These are phyloP conservation scores for Dorcus hopei DNA, from an alignment of 2,888 invertebrate species.

Conservation along the genomic window DNA sequence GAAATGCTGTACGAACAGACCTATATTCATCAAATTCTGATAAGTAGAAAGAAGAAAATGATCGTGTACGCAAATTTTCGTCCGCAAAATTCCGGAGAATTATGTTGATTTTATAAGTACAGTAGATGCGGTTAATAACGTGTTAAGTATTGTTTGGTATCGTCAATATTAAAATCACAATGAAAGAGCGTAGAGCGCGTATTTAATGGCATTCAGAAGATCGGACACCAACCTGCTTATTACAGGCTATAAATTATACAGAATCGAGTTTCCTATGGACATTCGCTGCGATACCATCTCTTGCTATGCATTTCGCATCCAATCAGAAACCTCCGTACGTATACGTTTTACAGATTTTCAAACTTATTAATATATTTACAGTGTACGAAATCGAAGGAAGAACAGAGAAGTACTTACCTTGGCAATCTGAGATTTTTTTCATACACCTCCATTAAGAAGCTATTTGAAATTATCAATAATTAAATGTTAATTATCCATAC, in stretches of 20 bases:
- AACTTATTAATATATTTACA: constrained; percentile 4
- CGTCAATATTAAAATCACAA: background rate
- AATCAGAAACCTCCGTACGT: constrained; percentile 1
- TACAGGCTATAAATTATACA: constrained; percentile 3
- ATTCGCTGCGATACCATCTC: constrained; percentile 7
- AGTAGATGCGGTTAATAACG: constrained; percentile 6
- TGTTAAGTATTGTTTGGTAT: constrained; percentile 7
- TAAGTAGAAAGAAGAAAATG: too few relatives aligned
- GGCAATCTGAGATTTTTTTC: too few relatives aligned
- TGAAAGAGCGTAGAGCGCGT: background rate
- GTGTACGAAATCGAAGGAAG: too few relatives aligned
- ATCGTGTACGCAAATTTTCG: too few relatives aligned
- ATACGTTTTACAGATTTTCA: constrained; percentile 1
- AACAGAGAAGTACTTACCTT: too few relatives aligned
- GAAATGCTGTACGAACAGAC: too few relatives aligned
- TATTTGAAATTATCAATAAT: too few relatives aligned
- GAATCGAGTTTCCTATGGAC: constrained; percentile 8
- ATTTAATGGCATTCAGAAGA: constrained; percentile 5
- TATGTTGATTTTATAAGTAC: background rate
- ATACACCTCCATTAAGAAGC: too few relatives aligned
- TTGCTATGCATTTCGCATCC: constrained; percentile 2
- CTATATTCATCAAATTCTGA: too few relatives aligned
- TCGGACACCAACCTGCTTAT: constrained; percentile 9
- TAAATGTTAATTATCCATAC: too few relatives aligned
- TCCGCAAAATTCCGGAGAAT: too few relatives aligned